A percentile compares a stretch with the other conserved stretches of the same genome.
Evolutionary conservation across 2,888 invertebrate species (phyloP).

Genomic region (Calameuta pallipes): DNA sequence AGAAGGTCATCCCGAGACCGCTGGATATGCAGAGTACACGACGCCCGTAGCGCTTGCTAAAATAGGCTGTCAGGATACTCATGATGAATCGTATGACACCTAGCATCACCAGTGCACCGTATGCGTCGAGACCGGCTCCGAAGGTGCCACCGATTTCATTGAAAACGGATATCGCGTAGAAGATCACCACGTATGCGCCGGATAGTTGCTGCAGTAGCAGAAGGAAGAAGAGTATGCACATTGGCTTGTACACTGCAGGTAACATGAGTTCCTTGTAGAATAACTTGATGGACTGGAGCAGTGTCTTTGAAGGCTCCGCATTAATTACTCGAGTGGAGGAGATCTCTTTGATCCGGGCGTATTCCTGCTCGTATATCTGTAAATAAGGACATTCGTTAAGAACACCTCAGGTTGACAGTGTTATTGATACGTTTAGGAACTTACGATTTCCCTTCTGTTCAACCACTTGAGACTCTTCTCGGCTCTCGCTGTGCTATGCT

Average conservation of each 20-base stretch:
- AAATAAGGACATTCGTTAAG: not conserved
- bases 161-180: conserved; percentile 71
- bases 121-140: conserved; percentile 65
- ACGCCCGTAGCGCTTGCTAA: conserved; percentile 68
- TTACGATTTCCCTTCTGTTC: conserved; percentile 64
- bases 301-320: conserved; percentile 23
- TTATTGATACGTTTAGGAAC: conserved; percentile 12
- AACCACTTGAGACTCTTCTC: conserved; percentile 66
- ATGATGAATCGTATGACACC: conserved; percentile 69
- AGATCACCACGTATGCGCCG: conserved; percentile 71
- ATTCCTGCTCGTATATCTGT: conserved; percentile 50
- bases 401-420: not conserved
- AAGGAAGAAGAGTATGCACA: conserved; percentile 65
- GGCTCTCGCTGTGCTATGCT: conserved; percentile 44
- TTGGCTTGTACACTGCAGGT: conserved; percentile 68
- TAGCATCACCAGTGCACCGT: conserved; percentile 67
- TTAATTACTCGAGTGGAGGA: conserved; percentile 27
- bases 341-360: conserved; percentile 41
- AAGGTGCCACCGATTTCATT: conserved; percentile 66
- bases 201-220: conserved; percentile 71
- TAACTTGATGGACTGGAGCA: conserved; percentile 37
- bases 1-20: conserved; percentile 69
- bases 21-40: conserved; percentile 68
- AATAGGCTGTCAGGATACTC: conserved; percentile 67
- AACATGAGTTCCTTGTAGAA: conserved; percentile 34